A percentile compares a stretch with the other conserved stretches of the same genome.
Evolutionary conservation across 2,888 invertebrate species (phyloP).

Genomic region (Tridacna crocea): DNA sequence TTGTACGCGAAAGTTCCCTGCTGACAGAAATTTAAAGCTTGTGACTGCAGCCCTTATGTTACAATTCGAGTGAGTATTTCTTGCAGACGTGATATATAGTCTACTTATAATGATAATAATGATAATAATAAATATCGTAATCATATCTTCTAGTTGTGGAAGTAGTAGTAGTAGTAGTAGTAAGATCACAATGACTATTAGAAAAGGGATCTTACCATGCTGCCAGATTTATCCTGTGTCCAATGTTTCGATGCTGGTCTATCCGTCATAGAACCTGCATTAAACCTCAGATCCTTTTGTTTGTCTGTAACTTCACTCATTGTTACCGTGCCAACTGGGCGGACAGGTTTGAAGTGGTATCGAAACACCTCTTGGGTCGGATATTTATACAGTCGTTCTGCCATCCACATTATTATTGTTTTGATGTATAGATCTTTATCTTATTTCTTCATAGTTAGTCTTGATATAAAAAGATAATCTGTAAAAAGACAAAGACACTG

Average conservation of each 20-base stretch:
- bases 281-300: background rate
- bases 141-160: too few relatives aligned
- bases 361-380: constrained; percentile 46
- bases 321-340: background rate
- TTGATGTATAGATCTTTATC: constrained; percentile 6
- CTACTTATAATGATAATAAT: too few relatives aligned
- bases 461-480: constrained; percentile 25
- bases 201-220: constrained; percentile 13
- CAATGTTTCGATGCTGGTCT: constrained; percentile 11
- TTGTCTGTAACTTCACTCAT: background rate
- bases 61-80: too few relatives aligned
- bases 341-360: constrained; percentile 38
- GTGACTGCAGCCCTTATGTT: too few relatives aligned
- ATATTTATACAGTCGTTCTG: constrained; percentile 32
- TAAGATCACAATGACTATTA: background rate
- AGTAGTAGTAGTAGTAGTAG: too few relatives aligned
- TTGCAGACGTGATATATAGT: too few relatives aligned
- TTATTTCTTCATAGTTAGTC: constrained; percentile 8
- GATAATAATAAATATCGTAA: too few relatives aligned
- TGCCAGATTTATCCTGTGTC: constrained; percentile 4
- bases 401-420: constrained; percentile 36
- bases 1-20: too few relatives aligned
- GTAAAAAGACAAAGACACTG: constrained; percentile 10
- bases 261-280: constrained; percentile 10
- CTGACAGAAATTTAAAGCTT: too few relatives aligned